Evolutionary conservation across 2,113 vertebrate genomes (phyloP), one percentile per base, ranked within the genome.

Genomic region (Procavia capensis): DNA sequence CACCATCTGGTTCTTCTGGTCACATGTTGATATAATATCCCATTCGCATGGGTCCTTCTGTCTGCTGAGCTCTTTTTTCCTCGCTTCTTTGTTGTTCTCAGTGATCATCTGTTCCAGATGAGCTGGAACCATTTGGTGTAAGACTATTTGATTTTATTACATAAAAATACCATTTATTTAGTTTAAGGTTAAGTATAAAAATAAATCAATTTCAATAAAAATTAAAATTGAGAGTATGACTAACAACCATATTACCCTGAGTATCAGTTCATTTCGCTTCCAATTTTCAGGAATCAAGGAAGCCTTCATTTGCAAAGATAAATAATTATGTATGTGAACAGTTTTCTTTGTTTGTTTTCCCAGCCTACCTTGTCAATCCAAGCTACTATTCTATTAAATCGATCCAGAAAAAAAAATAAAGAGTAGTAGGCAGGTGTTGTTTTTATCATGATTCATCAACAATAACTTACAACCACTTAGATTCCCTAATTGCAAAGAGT

Each of bases 121-220:
- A n/a, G n/a, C n/a, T n/a, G n/a, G n/a, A n/a, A n/a, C n/a, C n/a
- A n/a, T n/a, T n/a, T n/a, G n/a, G n/a, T n/a, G n/a, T n/a, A n/a
- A n/a, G n/a, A n/a, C n/a, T n/a, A n/a, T 17, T 66, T 36, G 8
- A 59, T 81, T 85, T 89, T 81, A 59, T 2, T 50, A 50, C 6
- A 50, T 74, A 85, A 94, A 91, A 66, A 29, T 36, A n/a, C 54
- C 66, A 82, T 86, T 82, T 16, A 86, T 6, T 83, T 91, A 39
- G 36, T 91, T 80, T 79, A 75, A 90, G 9, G 1, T 34, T 93
- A 86, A 70, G 11, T 50, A 39, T 82, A 57, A 87, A 85, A 90
- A 41, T 75, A 90, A 81, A 68, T 5, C 59, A 34, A 78, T n/a
- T 76, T 82, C 1, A 84, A 72, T 43, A 94, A 89, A 61, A 43